These are phyloP conservation scores for Ecliptopera silaceata DNA, from an alignment of 2,888 invertebrate species.

Conservation along the genomic window DNA sequence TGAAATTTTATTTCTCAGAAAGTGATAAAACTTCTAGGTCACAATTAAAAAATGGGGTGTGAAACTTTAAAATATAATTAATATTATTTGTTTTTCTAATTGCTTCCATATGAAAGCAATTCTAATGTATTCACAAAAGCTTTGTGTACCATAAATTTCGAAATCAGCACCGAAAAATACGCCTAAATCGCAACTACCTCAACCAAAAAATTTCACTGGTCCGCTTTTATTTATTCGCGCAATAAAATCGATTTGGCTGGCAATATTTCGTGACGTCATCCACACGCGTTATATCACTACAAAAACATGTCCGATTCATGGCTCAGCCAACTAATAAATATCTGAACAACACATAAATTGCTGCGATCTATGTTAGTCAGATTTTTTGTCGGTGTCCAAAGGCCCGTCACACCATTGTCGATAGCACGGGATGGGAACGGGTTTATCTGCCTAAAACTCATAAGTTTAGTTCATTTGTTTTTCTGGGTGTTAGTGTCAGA, in stretches of 20 bases:
- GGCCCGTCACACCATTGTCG: slow-evolving; percentile 28
- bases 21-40: too few relatives aligned
- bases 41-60: too few relatives aligned
- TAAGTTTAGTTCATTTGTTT: slow-evolving; percentile 4
- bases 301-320: slow-evolving; percentile 58
- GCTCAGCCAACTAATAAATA: slow-evolving; percentile 52
- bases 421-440: slow-evolving; percentile 6
- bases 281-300: slow-evolving; percentile 50
- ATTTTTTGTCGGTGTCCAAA: slow-evolving; percentile 45
- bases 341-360: slow-evolving; percentile 51
- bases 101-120: too few relatives aligned
- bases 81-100: too few relatives aligned
- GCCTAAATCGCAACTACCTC: slow-evolving; percentile 16
- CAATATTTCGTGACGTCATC: slow-evolving; percentile 53
- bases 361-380: slow-evolving; percentile 50
- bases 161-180: slow-evolving; percentile 10
- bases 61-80: too few relatives aligned
- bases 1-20: too few relatives aligned
- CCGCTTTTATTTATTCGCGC: slow-evolving; percentile 54
- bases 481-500: slow-evolving; percentile 1
- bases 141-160: not conserved
- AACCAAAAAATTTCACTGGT: slow-evolving; percentile 43
- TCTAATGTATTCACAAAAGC: too few relatives aligned
- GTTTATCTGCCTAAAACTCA: not conserved
- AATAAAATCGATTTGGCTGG: slow-evolving; percentile 44